Conservation (phyloP, 2,113 vertebrate genomes). For the Prunella fulvescens region DNA sequence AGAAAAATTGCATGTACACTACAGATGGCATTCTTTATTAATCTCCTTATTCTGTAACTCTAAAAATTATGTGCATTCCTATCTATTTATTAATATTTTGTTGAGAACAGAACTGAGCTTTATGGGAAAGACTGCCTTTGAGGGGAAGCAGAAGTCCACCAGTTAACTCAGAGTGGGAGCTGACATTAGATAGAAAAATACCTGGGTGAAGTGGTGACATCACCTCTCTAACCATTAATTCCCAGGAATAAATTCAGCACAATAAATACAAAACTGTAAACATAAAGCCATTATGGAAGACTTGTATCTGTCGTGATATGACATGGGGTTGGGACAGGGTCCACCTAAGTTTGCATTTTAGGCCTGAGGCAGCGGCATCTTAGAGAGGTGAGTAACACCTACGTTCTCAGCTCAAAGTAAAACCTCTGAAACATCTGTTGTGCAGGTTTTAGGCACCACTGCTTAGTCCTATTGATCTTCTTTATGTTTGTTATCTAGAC, state of each 20-base stretch:
- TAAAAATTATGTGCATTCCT: background rate
- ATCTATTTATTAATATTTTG: background rate
- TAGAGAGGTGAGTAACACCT: background rate
- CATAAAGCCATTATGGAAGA: background rate
- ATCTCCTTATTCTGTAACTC: background rate
- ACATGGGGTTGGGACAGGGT: rapidly evolving
- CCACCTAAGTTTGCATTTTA: background rate
- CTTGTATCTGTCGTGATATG: rapidly evolving
- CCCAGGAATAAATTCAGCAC: background rate
- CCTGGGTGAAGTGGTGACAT: background rate
- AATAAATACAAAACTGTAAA: too few species aligned
- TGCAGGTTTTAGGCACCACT: background rate
- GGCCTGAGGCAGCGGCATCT: background rate
- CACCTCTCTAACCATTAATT: background rate
- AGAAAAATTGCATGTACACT: background rate
- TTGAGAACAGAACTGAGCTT: background rate
- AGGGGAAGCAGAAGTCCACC: background rate
- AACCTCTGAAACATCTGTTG: background rate
- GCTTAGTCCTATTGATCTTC: background rate
- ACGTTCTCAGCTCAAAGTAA: background rate
- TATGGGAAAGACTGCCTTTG: background rate
- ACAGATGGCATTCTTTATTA: background rate
- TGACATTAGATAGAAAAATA: background rate
- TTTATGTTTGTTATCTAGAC: background rate
- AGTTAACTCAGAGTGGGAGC: background rate